Conservation (phyloP, 2,888 invertebrate species). For the Cheilosia variabilis region DNA sequence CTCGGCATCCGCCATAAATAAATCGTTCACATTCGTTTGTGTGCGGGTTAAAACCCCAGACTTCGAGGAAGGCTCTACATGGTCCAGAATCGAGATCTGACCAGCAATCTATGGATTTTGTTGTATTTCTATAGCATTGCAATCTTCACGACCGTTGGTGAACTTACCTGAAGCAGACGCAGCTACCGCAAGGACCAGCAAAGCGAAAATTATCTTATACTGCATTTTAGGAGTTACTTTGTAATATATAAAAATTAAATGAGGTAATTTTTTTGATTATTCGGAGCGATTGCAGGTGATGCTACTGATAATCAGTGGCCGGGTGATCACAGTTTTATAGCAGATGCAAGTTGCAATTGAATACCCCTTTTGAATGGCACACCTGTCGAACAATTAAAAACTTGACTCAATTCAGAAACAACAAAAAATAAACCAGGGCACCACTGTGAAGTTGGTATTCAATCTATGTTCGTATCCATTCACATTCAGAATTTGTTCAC, state of each 20-base stretch:
- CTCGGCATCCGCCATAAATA: conserved; percentile 89
- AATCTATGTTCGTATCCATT: no score
- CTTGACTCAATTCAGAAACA: neutral
- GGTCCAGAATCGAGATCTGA: conserved; percentile 2
- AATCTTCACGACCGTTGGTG: neutral
- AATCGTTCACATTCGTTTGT: conserved; percentile 89
- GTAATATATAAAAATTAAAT: neutral
- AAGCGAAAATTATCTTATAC: conserved; percentile 5
- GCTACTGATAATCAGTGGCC: conserved; percentile 7
- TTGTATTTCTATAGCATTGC: neutral
- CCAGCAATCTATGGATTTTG: conserved; percentile 17
- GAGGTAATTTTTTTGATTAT: neutral
- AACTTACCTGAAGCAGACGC: neutral
- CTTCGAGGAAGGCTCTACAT: conserved; percentile 7
- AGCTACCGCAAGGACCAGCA: neutral
- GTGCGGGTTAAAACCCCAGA: conserved; percentile 86
- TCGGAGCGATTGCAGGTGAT: neutral
- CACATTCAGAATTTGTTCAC: neutral
- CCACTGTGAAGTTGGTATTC: no score
- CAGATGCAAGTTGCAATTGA: neutral
- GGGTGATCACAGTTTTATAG: conserved; percentile 1
- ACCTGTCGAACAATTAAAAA: conserved; percentile 5
- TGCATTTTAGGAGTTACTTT: conserved; percentile 6
- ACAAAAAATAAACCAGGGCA: neutral
- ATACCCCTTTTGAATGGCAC: neutral